Evolutionary conservation across 2,797 vertebrate genomes (phyloP).

Genomic region (Micrastur ruficollis): DNA sequence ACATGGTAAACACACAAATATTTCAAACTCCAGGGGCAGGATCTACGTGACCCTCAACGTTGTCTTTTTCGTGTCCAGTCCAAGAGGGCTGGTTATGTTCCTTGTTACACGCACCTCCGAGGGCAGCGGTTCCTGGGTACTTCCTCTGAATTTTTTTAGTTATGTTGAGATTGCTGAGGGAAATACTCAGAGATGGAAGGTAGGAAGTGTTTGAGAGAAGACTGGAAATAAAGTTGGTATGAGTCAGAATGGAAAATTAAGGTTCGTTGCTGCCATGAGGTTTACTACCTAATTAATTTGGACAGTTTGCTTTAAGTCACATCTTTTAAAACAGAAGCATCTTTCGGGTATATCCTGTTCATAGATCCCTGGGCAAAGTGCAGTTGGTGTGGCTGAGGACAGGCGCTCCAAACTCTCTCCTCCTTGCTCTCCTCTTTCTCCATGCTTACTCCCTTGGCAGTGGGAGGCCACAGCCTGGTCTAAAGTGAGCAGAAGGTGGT

Average conservation of each 20-base stretch:
- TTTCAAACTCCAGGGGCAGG: background rate
- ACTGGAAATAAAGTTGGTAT: background rate
- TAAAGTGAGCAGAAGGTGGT: background rate
- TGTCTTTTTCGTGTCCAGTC: background rate
- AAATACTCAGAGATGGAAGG: background rate
- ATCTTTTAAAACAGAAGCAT: background rate
- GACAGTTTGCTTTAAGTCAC: background rate
- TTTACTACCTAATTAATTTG: background rate
- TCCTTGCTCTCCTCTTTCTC: background rate
- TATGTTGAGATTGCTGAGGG: background rate
- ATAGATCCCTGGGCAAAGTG: background rate
- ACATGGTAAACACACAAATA: background rate
- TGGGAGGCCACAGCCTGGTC: background rate
- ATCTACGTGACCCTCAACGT: background rate
- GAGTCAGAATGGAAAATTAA: background rate
- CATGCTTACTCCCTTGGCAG: background rate
- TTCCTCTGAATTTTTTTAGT: background rate
- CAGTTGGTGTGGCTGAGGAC: background rate
- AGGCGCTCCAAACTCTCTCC: background rate
- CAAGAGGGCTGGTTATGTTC: background rate
- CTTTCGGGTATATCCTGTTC: fast-evolving
- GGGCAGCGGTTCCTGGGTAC: fast-evolving
- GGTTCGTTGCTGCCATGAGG: background rate
- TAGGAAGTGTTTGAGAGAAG: background rate
- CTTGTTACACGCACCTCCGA: fast-evolving